Evolutionary conservation across 2,113 vertebrate genomes (phyloP).

Genomic region (Gadus macrocephalus): DNA sequence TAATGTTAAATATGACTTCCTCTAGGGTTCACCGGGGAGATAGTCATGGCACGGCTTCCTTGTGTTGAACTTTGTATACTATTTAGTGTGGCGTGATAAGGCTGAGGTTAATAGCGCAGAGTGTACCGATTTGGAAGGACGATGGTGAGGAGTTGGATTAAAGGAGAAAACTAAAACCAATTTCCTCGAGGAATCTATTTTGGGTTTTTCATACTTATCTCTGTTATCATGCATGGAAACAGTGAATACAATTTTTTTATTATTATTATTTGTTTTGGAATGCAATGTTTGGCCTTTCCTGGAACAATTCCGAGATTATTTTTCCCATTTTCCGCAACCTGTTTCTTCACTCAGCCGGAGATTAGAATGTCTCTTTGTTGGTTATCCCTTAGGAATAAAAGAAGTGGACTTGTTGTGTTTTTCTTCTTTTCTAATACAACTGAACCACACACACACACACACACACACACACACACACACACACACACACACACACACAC

Average conservation of each 20-base stretch:
- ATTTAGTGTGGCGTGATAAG: background rate
- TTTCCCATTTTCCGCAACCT: background rate
- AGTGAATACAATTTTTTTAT: too few species aligned
- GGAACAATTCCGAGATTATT: constrained; percentile 11
- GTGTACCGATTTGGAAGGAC: too few species aligned
- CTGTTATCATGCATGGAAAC: too few species aligned
- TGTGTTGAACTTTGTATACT: constrained; percentile 22
- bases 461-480: background rate
- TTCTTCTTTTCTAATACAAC: background rate
- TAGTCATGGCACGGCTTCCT: constrained; percentile 37
- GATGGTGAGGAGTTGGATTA: background rate
- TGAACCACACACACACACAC: background rate
- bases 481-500: background rate
- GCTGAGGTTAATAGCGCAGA: too few species aligned
- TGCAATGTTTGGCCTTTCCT: too few species aligned
- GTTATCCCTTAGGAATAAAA: constrained; percentile 5
- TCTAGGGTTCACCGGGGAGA: constrained; percentile 58
- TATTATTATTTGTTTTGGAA: too few species aligned
- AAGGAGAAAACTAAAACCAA: background rate
- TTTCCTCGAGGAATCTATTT: too few species aligned
- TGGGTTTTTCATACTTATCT: too few species aligned
- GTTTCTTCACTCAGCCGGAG: background rate
- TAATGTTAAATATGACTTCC: constrained; percentile 56
- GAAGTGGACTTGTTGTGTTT: constrained; percentile 1
- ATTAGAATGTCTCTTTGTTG: constrained; percentile 6